Evolutionary conservation across 2,113 vertebrate species (phyloP).

Genomic region (Lycocorax pyrrhopterus): DNA sequence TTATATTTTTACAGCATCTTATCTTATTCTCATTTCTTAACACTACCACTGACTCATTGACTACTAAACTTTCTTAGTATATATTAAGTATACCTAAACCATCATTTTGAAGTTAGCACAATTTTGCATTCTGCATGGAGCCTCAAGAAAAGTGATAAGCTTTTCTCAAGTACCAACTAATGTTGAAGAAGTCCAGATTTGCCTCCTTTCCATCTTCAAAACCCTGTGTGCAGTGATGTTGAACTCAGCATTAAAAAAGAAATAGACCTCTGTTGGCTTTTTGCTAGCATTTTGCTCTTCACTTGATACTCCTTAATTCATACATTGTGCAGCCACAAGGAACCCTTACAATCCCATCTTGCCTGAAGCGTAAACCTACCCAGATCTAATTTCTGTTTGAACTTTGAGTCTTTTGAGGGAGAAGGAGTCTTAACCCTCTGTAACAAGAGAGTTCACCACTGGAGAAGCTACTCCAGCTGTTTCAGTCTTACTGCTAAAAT

Average conservation of each 20-base stretch:
- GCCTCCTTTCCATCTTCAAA: neutral
- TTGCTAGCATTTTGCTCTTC: neutral
- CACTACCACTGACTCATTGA: neutral
- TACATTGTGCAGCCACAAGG: neutral
- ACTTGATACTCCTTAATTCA: neutral
- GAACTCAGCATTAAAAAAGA: neutral
- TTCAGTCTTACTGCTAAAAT: neutral
- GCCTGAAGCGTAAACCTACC: neutral
- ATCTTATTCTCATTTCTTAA: neutral
- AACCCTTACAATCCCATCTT: neutral
- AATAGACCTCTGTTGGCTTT: neutral
- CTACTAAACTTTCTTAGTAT: neutral
- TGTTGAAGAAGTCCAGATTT: neutral
- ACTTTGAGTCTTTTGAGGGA: neutral
- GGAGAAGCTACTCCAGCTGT: neutral
- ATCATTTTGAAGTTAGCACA: neutral
- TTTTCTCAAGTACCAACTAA: neutral
- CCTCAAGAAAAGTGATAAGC: neutral
- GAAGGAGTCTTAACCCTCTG: neutral
- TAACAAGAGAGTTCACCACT: neutral
- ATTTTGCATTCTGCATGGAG: neutral
- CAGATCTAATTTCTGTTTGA: slow-evolving; percentile 1
- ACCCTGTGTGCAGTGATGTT: neutral
- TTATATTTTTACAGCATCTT: neutral
- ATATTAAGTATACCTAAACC: neutral